Evolutionary conservation across 2,888 invertebrate species (phyloP).

Genomic region (Zaprionus lineosus): DNA sequence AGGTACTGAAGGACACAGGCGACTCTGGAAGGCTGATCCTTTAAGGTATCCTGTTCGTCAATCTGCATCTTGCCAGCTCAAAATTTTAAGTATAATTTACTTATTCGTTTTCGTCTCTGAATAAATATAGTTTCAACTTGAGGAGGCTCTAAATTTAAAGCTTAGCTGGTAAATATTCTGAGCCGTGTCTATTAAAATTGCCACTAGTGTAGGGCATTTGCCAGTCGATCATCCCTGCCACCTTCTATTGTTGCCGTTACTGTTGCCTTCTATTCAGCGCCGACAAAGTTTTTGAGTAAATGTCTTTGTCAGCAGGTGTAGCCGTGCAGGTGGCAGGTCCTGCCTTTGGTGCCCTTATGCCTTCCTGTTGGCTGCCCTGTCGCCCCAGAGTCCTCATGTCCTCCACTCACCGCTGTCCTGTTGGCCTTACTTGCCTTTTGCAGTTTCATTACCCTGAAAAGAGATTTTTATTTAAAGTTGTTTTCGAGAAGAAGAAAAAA

Average conservation of each 20-base stretch:
- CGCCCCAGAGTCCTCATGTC: neutral
- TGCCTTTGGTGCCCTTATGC: neutral
- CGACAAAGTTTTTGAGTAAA: slow-evolving; percentile 76
- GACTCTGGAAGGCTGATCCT: too few species aligned
- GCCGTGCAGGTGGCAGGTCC: slow-evolving; percentile 44
- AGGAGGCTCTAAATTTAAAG: too few species aligned
- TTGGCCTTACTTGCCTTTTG: slow-evolving; percentile 53
- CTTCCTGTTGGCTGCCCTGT: slow-evolving; percentile 1
- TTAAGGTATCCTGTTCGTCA: too few species aligned
- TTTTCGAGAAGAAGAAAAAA: slow-evolving; percentile 46
- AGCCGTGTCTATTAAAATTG: too few species aligned
- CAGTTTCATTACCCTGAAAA: slow-evolving; percentile 73
- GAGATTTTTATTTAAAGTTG: slow-evolving; percentile 76
- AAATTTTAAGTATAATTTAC: too few species aligned
- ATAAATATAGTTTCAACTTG: too few species aligned
- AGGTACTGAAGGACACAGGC: too few species aligned
- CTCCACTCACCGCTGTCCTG: slow-evolving; percentile 14
- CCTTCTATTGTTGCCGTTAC: slow-evolving; percentile 27
- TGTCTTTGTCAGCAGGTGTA: slow-evolving; percentile 78
- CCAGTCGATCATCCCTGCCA: slow-evolving; percentile 18
- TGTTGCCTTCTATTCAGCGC: slow-evolving; percentile 63
- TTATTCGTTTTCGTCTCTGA: too few species aligned
- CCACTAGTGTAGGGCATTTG: slow-evolving; percentile 13
- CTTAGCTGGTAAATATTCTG: too few species aligned
- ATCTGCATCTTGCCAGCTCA: too few species aligned